A percentile compares a stretch with the other conserved stretches of the same genome.
Conservation (phyloP, 30 jellyfish, hydroid and myxozoan species). For the Chrysaora quinquecirrha region DNA sequence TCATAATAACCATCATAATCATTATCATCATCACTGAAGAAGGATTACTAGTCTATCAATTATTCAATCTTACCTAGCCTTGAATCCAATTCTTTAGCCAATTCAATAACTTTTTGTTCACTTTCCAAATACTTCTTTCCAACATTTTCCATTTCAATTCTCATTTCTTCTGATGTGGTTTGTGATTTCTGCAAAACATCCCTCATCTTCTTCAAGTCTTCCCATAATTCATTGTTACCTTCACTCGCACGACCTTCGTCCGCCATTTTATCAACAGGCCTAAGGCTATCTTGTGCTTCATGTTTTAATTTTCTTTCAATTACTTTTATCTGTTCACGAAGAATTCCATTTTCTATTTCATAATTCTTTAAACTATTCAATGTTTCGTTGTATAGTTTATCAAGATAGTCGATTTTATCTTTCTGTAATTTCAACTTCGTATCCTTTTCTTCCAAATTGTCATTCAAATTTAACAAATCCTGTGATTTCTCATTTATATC, state of each 20-base stretch:
- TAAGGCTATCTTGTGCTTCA: background rate
- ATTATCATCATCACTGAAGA: too few species aligned
- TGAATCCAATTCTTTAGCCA: constrained; percentile 70
- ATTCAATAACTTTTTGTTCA: constrained; percentile 70
- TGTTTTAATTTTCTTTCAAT: background rate
- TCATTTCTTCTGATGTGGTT: constrained; percentile 3
- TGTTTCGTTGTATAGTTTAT: constrained; percentile 18
- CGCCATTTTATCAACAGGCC: background rate
- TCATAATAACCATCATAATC: too few species aligned
- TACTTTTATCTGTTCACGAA: constrained; percentile 31
- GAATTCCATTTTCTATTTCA: constrained; percentile 42
- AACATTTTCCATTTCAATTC: constrained; percentile 53
- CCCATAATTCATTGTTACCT: constrained; percentile 39
- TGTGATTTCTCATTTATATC: constrained; percentile 17
- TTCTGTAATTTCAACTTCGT: background rate
- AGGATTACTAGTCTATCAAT: too few species aligned
- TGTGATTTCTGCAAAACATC: constrained; percentile 37
- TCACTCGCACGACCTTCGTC: background rate
- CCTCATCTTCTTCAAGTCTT: constrained; percentile 35
- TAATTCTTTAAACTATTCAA: constrained; percentile 14
- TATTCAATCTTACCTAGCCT: constrained; percentile 33
- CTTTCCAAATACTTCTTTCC: constrained; percentile 68
- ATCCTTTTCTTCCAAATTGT: constrained; percentile 19
- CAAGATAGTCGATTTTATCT: constrained; percentile 21
- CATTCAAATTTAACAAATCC: constrained; percentile 14